phyloP scores from a whole-genome alignment of 2,113 vertebrate species.

The Coturnix japonica region DNA sequence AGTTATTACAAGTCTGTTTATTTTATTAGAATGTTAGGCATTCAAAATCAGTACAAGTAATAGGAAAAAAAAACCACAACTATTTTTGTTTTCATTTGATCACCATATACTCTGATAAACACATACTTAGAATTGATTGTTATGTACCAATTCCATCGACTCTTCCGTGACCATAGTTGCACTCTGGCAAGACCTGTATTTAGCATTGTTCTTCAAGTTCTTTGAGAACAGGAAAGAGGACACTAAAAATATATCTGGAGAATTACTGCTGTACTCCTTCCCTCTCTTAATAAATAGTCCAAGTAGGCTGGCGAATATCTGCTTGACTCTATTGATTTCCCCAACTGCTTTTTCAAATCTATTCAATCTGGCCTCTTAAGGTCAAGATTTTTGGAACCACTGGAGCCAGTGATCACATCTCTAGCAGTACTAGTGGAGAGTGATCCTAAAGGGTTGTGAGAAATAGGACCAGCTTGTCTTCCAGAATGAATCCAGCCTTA shows the following conservation, averaged over 20 bases:
- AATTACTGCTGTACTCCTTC: neutral
- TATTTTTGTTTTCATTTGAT: neutral
- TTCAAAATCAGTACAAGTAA: neutral
- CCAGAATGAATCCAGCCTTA: neutral
- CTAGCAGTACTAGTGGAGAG: neutral
- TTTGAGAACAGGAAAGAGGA: neutral
- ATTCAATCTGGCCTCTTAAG: neutral
- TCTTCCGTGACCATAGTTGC: neutral
- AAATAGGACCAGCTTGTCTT: neutral
- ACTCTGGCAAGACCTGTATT: neutral
- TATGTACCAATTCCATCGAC: neutral
- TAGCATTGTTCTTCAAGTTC: neutral
- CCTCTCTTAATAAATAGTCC: neutral
- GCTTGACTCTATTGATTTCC: neutral
- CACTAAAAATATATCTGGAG: neutral
- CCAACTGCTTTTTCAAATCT: neutral
- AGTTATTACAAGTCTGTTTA: neutral
- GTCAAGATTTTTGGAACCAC: constrained; percentile 30
- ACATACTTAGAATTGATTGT: neutral
- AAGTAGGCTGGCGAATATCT: neutral
- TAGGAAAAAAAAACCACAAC: neutral
- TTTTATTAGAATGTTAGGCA: neutral
- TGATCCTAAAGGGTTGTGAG: neutral
- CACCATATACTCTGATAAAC: neutral
- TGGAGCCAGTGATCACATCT: neutral